Evolutionary conservation across 2,888 invertebrate genomes (phyloP).

Genomic region (Trissolcus japonicus): DNA sequence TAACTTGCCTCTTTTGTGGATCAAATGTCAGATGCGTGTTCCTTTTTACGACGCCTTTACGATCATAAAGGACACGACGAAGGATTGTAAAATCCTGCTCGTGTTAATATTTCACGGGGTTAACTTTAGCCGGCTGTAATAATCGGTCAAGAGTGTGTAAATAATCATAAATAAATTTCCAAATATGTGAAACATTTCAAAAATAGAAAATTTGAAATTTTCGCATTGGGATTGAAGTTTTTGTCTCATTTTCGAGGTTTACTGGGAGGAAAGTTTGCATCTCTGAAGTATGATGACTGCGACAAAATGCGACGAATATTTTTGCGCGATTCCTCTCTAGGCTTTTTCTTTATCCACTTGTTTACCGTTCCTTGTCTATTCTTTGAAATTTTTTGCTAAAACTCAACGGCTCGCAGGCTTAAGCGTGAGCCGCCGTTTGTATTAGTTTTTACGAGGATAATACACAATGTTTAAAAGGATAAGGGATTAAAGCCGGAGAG

Average conservation of each 20-base stretch:
- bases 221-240: no score
- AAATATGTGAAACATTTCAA: no score
- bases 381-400: slow-evolving; percentile 36
- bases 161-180: no score
- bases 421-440: slow-evolving; percentile 68
- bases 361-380: slow-evolving; percentile 46
- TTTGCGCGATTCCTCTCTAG: slow-evolving; percentile 35
- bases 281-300: not conserved
- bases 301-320: slow-evolving; percentile 59
- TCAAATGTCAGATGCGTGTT: slow-evolving; percentile 64
- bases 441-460: slow-evolving; percentile 76
- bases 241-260: no score
- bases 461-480: slow-evolving; percentile 76
- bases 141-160: no score
- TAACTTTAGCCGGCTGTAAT: not conserved
- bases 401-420: slow-evolving; percentile 64
- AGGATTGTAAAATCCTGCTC: slow-evolving; percentile 54
- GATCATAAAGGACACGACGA: slow-evolving; percentile 61
- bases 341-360: slow-evolving; percentile 39
- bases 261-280: not conserved
- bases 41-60: slow-evolving; percentile 65
- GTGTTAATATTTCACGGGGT: slow-evolving; percentile 4
- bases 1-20: slow-evolving; percentile 54
- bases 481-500: slow-evolving; percentile 72
- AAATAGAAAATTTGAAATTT: no score